A percentile compares a stretch with the other conserved stretches of the same genome.
Evolutionary conservation across 2,797 vertebrate species (phyloP).

Genomic region (Nannoperca australis): DNA sequence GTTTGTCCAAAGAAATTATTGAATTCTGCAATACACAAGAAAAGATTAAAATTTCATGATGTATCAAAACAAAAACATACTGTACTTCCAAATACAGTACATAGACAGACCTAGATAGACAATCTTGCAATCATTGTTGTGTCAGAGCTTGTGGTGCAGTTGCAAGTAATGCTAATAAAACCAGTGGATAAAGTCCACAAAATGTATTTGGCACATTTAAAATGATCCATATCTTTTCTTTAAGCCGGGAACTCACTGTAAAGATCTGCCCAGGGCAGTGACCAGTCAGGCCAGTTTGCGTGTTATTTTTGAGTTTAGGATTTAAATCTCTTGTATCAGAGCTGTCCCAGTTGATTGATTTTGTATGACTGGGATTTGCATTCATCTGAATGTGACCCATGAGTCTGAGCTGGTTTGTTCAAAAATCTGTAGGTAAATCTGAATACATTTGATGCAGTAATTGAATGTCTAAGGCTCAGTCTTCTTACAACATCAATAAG

Average conservation of each 20-base stretch:
- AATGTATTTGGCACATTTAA: conserved; percentile 72
- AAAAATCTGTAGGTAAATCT: conserved; percentile 1
- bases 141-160: conserved; percentile 46
- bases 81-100: conserved; percentile 52
- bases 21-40: conserved; percentile 61
- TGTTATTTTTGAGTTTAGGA: background rate
- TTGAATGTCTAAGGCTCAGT: conserved; percentile 4
- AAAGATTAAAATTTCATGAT: conserved; percentile 58
- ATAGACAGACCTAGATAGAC: conserved; percentile 44
- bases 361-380: conserved; percentile 3
- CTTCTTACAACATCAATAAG: background rate
- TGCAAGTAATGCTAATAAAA: conserved; percentile 60
- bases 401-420: conserved; percentile 3
- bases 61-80: conserved; percentile 64
- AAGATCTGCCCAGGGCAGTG: background rate
- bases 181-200: conserved; percentile 55
- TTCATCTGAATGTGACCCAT: conserved; percentile 2
- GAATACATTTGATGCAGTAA: conserved; percentile 6
- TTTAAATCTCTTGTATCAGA: conserved; percentile 19
- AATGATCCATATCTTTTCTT: conserved; percentile 45
- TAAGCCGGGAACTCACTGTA: conserved; percentile 42
- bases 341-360: conserved; percentile 2
- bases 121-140: conserved; percentile 48
- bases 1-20: conserved; percentile 52
- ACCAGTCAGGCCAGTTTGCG: background rate